A percentile compares a stretch with the other conserved stretches of the same genome.
Conservation (phyloP, 2,797 vertebrate genomes). For the Hoplostethus mediterraneus region DNA sequence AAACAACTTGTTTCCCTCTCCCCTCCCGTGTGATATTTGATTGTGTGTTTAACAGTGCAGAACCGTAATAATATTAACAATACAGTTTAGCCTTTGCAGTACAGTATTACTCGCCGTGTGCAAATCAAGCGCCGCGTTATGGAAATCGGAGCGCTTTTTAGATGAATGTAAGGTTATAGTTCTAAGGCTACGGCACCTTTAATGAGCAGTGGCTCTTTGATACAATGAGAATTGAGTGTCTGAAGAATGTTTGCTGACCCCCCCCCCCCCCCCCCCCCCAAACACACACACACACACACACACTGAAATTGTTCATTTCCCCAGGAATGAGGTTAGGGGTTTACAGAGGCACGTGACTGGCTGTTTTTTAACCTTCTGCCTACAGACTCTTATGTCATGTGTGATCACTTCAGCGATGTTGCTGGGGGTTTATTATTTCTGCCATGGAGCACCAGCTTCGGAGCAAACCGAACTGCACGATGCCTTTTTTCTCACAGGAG, state of each 20-base stretch:
- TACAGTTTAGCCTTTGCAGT: not conserved
- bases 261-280: not conserved
- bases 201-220: constrained; percentile 10
- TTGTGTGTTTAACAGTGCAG: not conserved
- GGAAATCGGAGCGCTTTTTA: not conserved
- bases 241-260: constrained; percentile 27
- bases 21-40: not conserved
- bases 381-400: constrained; percentile 85
- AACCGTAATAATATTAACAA: not conserved
- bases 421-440: constrained; percentile 72
- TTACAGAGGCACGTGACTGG: constrained; percentile 77
- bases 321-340: constrained; percentile 81
- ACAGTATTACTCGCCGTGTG: not conserved
- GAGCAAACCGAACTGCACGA: constrained; percentile 63
- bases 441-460: constrained; percentile 73
- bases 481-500: constrained; percentile 43
- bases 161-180: constrained; percentile 6
- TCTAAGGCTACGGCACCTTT: constrained; percentile 1
- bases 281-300: constrained; percentile 4
- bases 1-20: not conserved
- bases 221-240: constrained; percentile 18
- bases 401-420: constrained; percentile 82
- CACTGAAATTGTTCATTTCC: constrained; percentile 69
- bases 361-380: constrained; percentile 84
- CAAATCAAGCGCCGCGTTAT: not conserved